Conservation (phyloP, 1,140 invertebrate species). For the Lordiphosa mommai region DNA sequence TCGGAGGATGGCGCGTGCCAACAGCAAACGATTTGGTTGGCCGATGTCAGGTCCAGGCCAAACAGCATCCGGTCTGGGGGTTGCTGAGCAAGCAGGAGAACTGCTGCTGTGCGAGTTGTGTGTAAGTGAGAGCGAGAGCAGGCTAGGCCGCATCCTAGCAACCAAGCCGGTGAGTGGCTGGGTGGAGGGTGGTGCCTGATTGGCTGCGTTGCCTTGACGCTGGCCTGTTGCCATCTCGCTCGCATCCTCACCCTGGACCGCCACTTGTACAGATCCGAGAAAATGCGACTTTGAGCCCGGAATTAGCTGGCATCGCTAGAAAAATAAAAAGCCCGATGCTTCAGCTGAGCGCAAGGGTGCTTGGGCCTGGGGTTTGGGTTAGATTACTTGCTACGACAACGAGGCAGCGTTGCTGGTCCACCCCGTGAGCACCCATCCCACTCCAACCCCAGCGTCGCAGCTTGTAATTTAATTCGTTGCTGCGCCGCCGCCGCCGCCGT, state of each 20-base stretch:
- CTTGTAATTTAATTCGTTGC: constrained; percentile 72
- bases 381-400: constrained; percentile 67
- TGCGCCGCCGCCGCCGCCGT: constrained; percentile 59
- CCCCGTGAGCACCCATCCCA: constrained; percentile 2
- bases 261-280: constrained; percentile 71
- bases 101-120: not conserved
- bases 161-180: constrained; percentile 39
- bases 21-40: constrained; percentile 71
- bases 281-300: constrained; percentile 73
- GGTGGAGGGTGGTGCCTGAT: constrained; percentile 34
- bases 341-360: not conserved
- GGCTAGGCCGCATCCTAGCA: constrained; percentile 39
- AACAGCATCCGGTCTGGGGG: constrained; percentile 56
- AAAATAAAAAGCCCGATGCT: constrained; percentile 29
- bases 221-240: constrained; percentile 51
- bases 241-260: constrained; percentile 19
- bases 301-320: constrained; percentile 67
- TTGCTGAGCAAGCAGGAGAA: constrained; percentile 24
- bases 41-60: constrained; percentile 26
- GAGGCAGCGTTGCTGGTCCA: constrained; percentile 4
- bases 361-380: constrained; percentile 40
- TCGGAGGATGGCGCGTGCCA: constrained; percentile 29
- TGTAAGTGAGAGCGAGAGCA: constrained; percentile 16
- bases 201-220: constrained; percentile 69
- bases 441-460: constrained; percentile 27